phyloP scores from a whole-genome alignment of 1,140 invertebrate genomes.

The Carcinoscorpius rotundicauda region DNA sequence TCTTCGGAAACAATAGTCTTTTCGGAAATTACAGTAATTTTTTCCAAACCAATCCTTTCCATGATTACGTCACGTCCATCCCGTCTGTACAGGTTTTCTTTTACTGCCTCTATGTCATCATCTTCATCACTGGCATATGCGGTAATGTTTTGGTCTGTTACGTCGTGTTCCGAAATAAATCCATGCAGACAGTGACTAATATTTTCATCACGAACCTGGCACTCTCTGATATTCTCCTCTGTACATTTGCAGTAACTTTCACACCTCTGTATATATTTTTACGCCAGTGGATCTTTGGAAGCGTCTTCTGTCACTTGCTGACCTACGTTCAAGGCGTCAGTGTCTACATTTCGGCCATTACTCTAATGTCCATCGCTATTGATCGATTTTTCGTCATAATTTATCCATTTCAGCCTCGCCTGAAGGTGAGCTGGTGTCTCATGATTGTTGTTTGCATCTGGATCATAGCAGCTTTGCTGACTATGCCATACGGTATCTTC shows the following conservation, averaged over 20 bases:
- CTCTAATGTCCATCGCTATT: slow-evolving; percentile 89
- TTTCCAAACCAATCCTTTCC: too few relatives aligned
- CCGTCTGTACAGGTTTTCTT: slow-evolving; percentile 20
- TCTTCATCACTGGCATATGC: slow-evolving; percentile 49
- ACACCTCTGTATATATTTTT: slow-evolving; percentile 81
- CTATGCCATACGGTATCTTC: slow-evolving; percentile 84
- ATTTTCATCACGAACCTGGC: slow-evolving; percentile 95
- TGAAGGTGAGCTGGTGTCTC: slow-evolving; percentile 71
- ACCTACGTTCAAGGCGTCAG: slow-evolving; percentile 80
- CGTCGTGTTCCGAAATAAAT: slow-evolving; percentile 75
- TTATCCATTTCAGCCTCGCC: slow-evolving; percentile 82
- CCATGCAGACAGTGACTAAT: slow-evolving; percentile 97
- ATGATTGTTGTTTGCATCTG: slow-evolving; percentile 78
- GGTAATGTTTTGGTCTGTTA: slow-evolving; percentile 89
- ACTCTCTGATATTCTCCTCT: slow-evolving; percentile 84
- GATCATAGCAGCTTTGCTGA: slow-evolving; percentile 71
- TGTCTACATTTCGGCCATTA: slow-evolving; percentile 93
- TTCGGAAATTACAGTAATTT: too few relatives aligned
- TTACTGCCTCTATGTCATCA: slow-evolving; percentile 28
- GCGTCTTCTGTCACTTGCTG: slow-evolving; percentile 77
- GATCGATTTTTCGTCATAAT: slow-evolving; percentile 95
- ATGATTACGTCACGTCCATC: slow-evolving; percentile 12
- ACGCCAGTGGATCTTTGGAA: slow-evolving; percentile 84
- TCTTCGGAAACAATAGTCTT: too few relatives aligned
- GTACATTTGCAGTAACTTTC: slow-evolving; percentile 85